phyloP scores from a whole-genome alignment of 1,140 invertebrate genomes.

The Teleogryllus occipitalis region DNA sequence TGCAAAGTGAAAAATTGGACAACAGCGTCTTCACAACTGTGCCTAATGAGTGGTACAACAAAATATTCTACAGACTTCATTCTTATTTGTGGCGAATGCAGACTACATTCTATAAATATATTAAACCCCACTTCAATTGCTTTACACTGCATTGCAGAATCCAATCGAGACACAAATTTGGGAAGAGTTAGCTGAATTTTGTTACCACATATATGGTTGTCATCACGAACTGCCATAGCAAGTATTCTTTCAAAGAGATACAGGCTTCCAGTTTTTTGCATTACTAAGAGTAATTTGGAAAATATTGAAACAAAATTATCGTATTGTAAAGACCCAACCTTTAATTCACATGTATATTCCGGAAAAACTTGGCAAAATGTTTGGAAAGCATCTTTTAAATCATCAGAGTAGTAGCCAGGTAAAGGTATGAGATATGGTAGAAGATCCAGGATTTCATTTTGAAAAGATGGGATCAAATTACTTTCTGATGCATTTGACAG shows the following conservation, averaged over 20 bases:
- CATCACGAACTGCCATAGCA: neutral
- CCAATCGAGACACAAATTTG: slow-evolving; percentile 1
- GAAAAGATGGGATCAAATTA: neutral
- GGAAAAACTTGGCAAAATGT: neutral
- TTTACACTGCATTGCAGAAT: neutral
- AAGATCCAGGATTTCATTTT: neutral
- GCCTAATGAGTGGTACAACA: slow-evolving; percentile 8
- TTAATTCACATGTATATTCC: neutral
- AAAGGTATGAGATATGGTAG: neutral
- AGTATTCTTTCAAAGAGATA: neutral
- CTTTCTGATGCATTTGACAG: neutral
- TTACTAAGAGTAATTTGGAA: neutral
- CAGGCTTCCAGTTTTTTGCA: neutral
- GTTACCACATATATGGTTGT: neutral
- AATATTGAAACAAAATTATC: neutral
- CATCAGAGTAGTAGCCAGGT: neutral
- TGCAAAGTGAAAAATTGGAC: neutral
- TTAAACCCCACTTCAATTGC: slow-evolving; percentile 14
- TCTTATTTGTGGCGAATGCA: neutral
- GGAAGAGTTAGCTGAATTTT: neutral
- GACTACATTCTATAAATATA: neutral
- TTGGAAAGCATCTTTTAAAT: neutral
- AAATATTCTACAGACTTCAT: slow-evolving; percentile 13
- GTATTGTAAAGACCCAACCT: neutral
- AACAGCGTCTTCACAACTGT: neutral